Conservation (phyloP, 2,888 invertebrate genomes). For the Tachina grossa region DNA sequence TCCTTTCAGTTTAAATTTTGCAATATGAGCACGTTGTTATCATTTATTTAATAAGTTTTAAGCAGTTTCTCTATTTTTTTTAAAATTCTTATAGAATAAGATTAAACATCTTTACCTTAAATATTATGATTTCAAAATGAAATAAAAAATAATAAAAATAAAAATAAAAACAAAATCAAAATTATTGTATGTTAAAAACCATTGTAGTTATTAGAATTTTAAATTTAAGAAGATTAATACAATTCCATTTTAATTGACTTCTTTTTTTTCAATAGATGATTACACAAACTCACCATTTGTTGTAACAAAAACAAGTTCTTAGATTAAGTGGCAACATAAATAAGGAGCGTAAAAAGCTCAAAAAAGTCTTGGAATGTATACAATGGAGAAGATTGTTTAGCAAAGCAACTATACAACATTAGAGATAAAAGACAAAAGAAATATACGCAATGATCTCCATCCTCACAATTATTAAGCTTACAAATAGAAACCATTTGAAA, state of each 20-base stretch:
- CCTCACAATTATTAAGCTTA: not conserved
- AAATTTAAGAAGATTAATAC: too few relatives aligned
- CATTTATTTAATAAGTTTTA: too few relatives aligned
- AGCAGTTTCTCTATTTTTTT: too few relatives aligned
- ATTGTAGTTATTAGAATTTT: not conserved
- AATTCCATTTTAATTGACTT: constrained; percentile 4
- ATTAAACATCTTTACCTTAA: too few relatives aligned
- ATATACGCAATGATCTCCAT: not conserved
- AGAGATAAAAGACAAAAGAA: not conserved
- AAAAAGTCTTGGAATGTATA: not conserved
- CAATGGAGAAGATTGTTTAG: not conserved
- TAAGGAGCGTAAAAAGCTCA: not conserved
- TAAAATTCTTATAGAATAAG: too few relatives aligned
- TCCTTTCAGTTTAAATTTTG: too few relatives aligned
- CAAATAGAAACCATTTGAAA: not conserved
- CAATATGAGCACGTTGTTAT: too few relatives aligned
- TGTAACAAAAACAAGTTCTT: not conserved
- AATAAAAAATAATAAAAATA: too few relatives aligned
- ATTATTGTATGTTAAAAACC: not conserved
- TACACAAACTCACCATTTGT: not conserved
- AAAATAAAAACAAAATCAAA: too few relatives aligned
- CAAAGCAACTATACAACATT: not conserved
- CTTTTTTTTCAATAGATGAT: not conserved
- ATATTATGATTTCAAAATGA: too few relatives aligned
- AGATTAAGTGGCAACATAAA: not conserved